Base-by-base conservation (phyloP, 2,113 vertebrate genomes). In the Phodopus roborovskii region DNA sequence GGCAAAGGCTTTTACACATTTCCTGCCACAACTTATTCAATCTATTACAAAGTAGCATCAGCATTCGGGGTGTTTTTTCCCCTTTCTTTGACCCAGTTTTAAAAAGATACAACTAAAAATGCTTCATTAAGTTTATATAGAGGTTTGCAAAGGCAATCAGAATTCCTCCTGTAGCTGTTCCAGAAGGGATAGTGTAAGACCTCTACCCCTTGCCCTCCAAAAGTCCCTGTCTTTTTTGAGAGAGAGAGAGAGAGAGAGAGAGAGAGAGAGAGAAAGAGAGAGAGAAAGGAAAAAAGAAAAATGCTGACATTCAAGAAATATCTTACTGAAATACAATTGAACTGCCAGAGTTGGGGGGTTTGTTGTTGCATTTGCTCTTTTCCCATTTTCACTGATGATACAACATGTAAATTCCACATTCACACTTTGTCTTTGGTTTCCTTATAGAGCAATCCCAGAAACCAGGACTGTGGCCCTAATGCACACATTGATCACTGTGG, bases 1-100 rank as follows among this genome's bases (percentile, higher is more conserved):
- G 85, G 58, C 92, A 83, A 48, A 92, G 78, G 58, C 82, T 95
- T 83, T 93, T 84, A 77, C 84, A 53, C 73, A 92, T 96, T 86
- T 93, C 70, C 36, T 64, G 82, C 56, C 73, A 73, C 53, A 13
- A 15, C 0, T 0, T 92, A 68, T 20, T 91, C 78, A 81, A 39
- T 97, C 86, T 93, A 5, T 95, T 83, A 88, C 60, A 85, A 78
- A 93, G 62, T 74, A 75, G 58, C 36, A 60, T 92, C 87, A 88
- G 50, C 78, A 56, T 94, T 45, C 94, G 83, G 75, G 62, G 83
- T 93, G 92, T 17, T 20, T 13, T 84, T 84, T 42, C 68, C 70
- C 81, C 97, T 94, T 81, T 48, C 30, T 96, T 93, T 96, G 86
- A 97, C 85, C 84, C 82, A 92, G 48, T 92, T 97, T 98, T 96